Evolutionary conservation across 1,140 invertebrate species (phyloP).

Genomic region (Akabosia matsudoensis): DNA sequence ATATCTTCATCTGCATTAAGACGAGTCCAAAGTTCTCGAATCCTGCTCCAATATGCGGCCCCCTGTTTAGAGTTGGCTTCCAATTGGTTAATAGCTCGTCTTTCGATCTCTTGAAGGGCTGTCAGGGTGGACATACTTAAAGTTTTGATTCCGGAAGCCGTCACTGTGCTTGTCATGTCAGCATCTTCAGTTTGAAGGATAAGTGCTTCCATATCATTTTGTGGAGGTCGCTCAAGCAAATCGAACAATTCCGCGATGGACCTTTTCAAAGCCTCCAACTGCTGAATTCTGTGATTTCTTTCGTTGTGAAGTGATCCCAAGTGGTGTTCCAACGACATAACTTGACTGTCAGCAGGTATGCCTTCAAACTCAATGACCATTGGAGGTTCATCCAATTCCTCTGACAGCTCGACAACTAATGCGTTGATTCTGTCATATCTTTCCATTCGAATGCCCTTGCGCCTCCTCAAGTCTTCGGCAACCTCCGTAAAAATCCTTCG

Average conservation of each 20-base stretch:
- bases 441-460: conserved; percentile 30
- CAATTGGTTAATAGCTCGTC: not conserved
- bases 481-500: not conserved
- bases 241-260: conserved; percentile 12
- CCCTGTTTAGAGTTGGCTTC: conserved; percentile 22
- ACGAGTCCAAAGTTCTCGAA: conserved; percentile 41
- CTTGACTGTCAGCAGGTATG: conserved; percentile 32
- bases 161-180: not conserved
- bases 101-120: conserved; percentile 15
- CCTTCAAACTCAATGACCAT: conserved; percentile 23
- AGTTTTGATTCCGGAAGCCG: not conserved
- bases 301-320: too few species aligned
- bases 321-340: too few species aligned
- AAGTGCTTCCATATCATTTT: conserved; percentile 14
- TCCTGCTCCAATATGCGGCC: conserved; percentile 22
- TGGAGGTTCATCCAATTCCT: conserved; percentile 11
- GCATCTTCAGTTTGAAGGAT: not conserved
- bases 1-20: conserved; percentile 30
- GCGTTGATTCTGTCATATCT: conserved; percentile 29
- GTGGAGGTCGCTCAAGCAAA: conserved; percentile 26
- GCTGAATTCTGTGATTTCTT: not conserved
- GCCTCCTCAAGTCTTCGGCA: conserved; percentile 19
- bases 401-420: not conserved
- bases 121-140: conserved; percentile 14
- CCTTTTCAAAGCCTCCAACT: not conserved